phyloP scores from a whole-genome alignment of 2,888 invertebrate genomes.

The Drosophila seclusa region DNA sequence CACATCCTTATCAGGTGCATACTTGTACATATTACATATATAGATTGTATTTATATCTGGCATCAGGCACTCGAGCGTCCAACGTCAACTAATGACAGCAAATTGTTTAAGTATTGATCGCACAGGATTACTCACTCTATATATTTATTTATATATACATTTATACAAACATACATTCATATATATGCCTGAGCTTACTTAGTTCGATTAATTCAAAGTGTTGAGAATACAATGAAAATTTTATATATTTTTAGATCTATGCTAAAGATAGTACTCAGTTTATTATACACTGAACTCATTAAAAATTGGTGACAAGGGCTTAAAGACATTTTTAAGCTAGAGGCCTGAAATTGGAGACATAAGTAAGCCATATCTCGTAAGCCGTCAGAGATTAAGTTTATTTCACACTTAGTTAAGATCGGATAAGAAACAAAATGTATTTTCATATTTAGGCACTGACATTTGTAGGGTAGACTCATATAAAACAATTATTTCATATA shows the following conservation, averaged over 20 bases:
- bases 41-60: conserved; percentile 17
- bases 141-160: conserved; percentile 8
- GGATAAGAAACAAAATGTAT: background rate
- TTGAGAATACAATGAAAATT: background rate
- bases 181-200: background rate
- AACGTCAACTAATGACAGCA: conserved; percentile 24
- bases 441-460: background rate
- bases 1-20: conserved; percentile 45
- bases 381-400: background rate
- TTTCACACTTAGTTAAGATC: background rate
- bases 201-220: background rate
- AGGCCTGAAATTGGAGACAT: background rate
- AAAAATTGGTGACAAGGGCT: background rate
- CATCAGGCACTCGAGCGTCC: conserved; percentile 17
- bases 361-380: background rate
- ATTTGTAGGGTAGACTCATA: background rate
- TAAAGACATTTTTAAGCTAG: background rate
- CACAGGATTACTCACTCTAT: conserved; percentile 10
- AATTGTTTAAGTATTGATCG: conserved; percentile 53
- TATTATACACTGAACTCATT: background rate
- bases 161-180: too few relatives aligned
- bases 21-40: background rate
- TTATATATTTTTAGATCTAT: background rate
- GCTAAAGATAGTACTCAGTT: background rate
- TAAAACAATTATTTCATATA: background rate